A percentile compares a stretch with the other conserved stretches of the same genome.
These are phyloP conservation scores for Aphyosemion australe DNA, from an alignment of 2,113 vertebrate genomes.

Conservation along the genomic window DNA sequence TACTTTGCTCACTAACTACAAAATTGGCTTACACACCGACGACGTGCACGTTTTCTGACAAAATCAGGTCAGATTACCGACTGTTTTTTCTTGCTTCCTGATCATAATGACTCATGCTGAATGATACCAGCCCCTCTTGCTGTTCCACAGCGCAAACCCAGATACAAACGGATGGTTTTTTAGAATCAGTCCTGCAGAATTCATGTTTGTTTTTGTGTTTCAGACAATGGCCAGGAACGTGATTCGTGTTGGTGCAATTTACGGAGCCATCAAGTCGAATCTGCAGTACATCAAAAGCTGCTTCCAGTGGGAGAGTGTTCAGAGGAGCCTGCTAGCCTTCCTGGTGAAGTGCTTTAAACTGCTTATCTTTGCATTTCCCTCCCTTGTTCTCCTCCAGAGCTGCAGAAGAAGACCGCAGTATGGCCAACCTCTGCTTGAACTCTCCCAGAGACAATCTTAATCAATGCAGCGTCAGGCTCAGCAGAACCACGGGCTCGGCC, in stretches of 20 bases:
- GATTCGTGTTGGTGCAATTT: slow-evolving; percentile 88
- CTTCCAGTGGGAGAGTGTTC: slow-evolving; percentile 93
- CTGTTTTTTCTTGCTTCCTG: slow-evolving; percentile 17
- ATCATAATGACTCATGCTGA: slow-evolving; percentile 30
- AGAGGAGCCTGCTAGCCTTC: slow-evolving; percentile 89
- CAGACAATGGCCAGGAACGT: slow-evolving; percentile 93
- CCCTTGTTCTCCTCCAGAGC: slow-evolving; percentile 48
- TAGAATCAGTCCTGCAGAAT: neutral
- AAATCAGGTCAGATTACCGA: slow-evolving; percentile 67
- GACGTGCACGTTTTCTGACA: slow-evolving; percentile 41
- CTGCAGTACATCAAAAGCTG: slow-evolving; percentile 95
- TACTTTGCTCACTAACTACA: slow-evolving; percentile 52
- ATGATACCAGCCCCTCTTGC: slow-evolving; percentile 9
- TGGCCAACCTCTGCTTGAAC: slow-evolving; percentile 62
- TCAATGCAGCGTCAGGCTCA: slow-evolving; percentile 52
- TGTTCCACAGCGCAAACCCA: too few relatives aligned
- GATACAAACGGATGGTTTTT: neutral
- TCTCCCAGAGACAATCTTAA: slow-evolving; percentile 61
- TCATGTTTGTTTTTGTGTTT: slow-evolving; percentile 29
- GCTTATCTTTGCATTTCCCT: slow-evolving; percentile 51
- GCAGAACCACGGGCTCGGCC: slow-evolving; percentile 43
- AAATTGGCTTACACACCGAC: slow-evolving; percentile 57
- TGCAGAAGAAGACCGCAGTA: slow-evolving; percentile 43
- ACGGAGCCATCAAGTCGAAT: slow-evolving; percentile 85
- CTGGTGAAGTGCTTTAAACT: slow-evolving; percentile 81